Conservation (phyloP, 1,140 invertebrate species). For the Drosophila takahashii region DNA sequence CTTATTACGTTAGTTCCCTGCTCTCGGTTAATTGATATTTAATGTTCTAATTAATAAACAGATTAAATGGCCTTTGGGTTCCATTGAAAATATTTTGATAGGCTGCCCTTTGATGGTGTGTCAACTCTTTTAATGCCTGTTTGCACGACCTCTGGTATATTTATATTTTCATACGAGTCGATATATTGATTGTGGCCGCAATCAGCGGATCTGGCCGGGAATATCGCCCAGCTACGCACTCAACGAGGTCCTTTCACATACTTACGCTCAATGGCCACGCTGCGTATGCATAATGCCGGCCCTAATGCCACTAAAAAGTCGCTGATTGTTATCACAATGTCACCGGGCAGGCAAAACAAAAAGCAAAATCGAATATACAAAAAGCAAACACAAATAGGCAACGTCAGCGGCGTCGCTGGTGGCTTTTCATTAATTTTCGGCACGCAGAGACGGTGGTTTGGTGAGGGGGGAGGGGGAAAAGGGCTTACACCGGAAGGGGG, state of each 20-base stretch:
- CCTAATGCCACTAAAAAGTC: slow-evolving; percentile 64
- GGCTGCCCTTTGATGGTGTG: background rate
- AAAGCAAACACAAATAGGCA: slow-evolving; percentile 54
- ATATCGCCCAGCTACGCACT: slow-evolving; percentile 13
- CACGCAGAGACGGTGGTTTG: slow-evolving; percentile 47
- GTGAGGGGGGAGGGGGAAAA: too few species aligned
- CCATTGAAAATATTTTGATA: background rate
- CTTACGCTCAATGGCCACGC: slow-evolving; percentile 30
- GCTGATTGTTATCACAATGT: slow-evolving; percentile 69
- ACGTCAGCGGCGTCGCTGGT: slow-evolving; percentile 38
- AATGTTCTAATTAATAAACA: background rate
- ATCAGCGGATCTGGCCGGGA: slow-evolving; percentile 22
- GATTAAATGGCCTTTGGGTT: background rate
- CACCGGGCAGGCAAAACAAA: slow-evolving; percentile 50
- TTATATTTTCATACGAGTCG: slow-evolving; percentile 14
- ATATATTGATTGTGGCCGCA: slow-evolving; percentile 39
- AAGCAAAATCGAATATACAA: slow-evolving; percentile 63
- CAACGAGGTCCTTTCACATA: slow-evolving; percentile 23
- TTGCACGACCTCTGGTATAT: background rate
- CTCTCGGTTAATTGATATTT: slow-evolving; percentile 1
- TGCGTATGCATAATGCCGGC: slow-evolving; percentile 65
- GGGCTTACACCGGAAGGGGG: slow-evolving; percentile 1
- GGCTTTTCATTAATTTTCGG: slow-evolving; percentile 81
- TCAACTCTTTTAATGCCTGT: slow-evolving; percentile 6
- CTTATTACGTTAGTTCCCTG: too few species aligned